Percentiles rank a stretch among this genome's conserved stretches.
phyloP scores from a whole-genome alignment of 2,888 invertebrate genomes.

The Megaustenia siamemsis region DNA sequence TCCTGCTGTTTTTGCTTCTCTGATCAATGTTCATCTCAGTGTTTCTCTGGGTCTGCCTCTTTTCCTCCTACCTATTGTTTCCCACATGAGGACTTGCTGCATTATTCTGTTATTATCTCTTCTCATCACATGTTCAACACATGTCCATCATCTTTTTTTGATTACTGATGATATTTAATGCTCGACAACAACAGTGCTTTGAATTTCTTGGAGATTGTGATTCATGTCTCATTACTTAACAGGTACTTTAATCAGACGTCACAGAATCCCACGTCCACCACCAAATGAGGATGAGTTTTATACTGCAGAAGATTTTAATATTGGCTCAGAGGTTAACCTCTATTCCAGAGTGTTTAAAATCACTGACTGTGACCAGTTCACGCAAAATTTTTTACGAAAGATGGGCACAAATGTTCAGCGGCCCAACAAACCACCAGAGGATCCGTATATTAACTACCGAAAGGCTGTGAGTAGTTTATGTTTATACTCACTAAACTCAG shows the following conservation, averaged over 20 bases:
- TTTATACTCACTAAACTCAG: too few relatives aligned
- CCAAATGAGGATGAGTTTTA: slow-evolving; percentile 88
- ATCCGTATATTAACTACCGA: slow-evolving; percentile 77
- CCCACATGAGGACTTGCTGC: too few relatives aligned
- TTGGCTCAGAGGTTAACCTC: slow-evolving; percentile 88
- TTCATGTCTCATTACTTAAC: background rate
- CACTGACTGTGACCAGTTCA: slow-evolving; percentile 91
- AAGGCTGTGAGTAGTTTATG: slow-evolving; percentile 69
- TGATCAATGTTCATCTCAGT: too few relatives aligned
- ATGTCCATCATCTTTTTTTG: too few relatives aligned
- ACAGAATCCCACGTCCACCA: slow-evolving; percentile 87
- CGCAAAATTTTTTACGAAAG: slow-evolving; percentile 89
- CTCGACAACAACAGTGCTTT: too few relatives aligned
- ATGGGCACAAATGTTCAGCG: slow-evolving; percentile 88
- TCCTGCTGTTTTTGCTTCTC: too few relatives aligned
- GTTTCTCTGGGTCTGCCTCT: too few relatives aligned
- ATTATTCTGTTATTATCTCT: too few relatives aligned
- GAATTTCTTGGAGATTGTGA: background rate
- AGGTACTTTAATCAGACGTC: slow-evolving; percentile 87
- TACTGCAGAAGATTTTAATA: slow-evolving; percentile 92
- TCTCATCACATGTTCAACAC: too few relatives aligned
- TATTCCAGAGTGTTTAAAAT: slow-evolving; percentile 91
- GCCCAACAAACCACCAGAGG: slow-evolving; percentile 69
- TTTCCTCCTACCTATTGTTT: too few relatives aligned
- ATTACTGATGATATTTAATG: too few relatives aligned